Evolutionary conservation across 2,113 vertebrate genomes (phyloP).

Genomic region (Urocitellus parryii): DNA sequence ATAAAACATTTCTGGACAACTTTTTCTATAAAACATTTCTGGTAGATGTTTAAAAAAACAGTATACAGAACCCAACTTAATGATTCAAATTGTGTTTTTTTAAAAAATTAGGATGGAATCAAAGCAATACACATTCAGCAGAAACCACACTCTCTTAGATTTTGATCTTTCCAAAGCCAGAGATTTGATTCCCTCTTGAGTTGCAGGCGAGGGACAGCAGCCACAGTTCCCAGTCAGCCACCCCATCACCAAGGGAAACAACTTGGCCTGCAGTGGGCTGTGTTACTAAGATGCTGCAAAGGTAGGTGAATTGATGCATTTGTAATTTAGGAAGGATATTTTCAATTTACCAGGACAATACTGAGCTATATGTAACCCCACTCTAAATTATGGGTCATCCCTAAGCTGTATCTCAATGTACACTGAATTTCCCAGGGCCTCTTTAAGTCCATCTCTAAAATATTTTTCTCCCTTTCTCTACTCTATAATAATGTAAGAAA

Average conservation of each 20-base stretch:
- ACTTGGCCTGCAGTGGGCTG: not conserved
- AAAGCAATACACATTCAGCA: not conserved
- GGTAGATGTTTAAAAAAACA: not conserved
- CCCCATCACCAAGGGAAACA: not conserved
- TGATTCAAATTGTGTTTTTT: not conserved
- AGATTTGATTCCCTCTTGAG: not conserved
- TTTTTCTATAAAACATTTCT: conserved; percentile 4
- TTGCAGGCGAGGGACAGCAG: too few relatives aligned
- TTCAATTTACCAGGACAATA: not conserved
- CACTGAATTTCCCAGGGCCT: not conserved
- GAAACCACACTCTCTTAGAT: not conserved
- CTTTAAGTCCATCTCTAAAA: not conserved
- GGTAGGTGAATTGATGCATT: not conserved
- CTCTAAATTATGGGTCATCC: not conserved
- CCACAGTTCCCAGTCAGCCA: not conserved
- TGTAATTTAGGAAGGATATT: not conserved
- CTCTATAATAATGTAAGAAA: conserved; percentile 56
- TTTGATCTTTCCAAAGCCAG: not conserved
- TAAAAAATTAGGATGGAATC: not conserved
- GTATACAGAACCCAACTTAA: not conserved
- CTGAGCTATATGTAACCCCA: too few relatives aligned
- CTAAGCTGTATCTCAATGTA: not conserved
- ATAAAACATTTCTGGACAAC: not conserved
- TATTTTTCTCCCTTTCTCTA: not conserved
- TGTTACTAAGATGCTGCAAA: not conserved